Evolutionary conservation across 2,113 vertebrate genomes (phyloP), one percentile per base, ranked within the genome.

Genomic region (Salminus brasiliensis): DNA sequence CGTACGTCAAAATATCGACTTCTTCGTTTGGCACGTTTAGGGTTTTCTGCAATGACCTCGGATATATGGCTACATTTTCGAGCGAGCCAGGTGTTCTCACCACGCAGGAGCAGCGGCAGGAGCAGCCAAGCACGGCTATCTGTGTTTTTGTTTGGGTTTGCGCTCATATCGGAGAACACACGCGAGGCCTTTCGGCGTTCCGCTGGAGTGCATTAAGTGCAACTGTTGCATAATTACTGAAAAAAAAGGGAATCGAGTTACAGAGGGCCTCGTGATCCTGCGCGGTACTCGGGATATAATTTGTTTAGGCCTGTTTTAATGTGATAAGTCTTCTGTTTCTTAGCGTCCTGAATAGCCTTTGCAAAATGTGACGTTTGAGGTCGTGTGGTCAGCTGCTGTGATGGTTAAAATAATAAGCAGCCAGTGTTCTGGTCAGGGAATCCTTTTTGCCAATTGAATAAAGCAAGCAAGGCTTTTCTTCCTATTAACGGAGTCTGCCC

Each of bases 51-150:
- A 0, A 11, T 66, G 80, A 87, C 82, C 81, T 72, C 1, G 13
- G 74, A 70, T 76, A 86, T 85, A 82, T 83, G 66, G 78, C 23
- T 41, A 45, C 72, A 82, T 86, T 77, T 67, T 52, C 23, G 45
- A 79, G 81, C 71, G 77, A 83, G 80, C 18, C 2, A 11, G 57
- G 87, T 55, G 85, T 88, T 82, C 81, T 91, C 78, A 88, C 72
- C 67, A 72, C 43, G 66, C 55, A 71, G 78, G 32, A 12, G 81
- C n/a, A 57, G 71, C 72, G 62, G 72, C 71, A 72, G 78, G 76
- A 81, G 81, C 81, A 74, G 77, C 76, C 74, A 82, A 86, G 67
- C 70, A 25, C 66, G 69, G 57, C 73, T 82, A 71, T 76, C 41
- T 70, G 67, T 71, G 36, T 78, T 57, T 80, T 69, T 79, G 72